Evolutionary conservation across 2,113 vertebrate genomes (phyloP).

Genomic region (Empidonax alnorum): DNA sequence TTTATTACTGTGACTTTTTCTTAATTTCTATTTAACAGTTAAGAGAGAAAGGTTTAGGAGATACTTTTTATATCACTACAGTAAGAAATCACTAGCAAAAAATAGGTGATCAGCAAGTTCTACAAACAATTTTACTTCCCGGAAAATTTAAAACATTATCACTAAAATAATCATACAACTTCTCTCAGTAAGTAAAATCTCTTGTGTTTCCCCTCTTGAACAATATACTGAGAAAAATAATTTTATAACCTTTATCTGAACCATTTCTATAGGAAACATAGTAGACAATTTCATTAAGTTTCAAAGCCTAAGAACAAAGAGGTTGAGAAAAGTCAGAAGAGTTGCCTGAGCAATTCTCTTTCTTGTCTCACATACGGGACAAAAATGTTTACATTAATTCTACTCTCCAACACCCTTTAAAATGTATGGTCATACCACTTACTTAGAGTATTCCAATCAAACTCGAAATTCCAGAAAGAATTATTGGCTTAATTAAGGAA

Average conservation of each 20-base stretch:
- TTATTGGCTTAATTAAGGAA: background rate
- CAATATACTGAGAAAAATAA: background rate
- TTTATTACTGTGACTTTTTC: background rate
- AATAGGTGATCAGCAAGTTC: background rate
- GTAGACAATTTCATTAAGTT: background rate
- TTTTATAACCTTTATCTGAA: background rate
- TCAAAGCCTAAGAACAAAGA: background rate
- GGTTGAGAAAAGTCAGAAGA: background rate
- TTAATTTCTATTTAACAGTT: background rate
- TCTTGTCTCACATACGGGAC: background rate
- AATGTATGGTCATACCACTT: background rate
- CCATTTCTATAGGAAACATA: background rate
- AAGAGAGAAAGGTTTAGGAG: background rate
- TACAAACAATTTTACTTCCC: background rate
- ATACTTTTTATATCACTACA: background rate
- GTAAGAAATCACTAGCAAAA: background rate
- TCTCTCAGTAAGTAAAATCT: background rate
- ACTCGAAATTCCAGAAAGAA: background rate
- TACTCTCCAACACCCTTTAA: background rate
- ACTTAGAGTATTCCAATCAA: background rate
- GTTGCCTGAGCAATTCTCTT: background rate
- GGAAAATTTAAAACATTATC: background rate
- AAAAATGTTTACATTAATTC: constrained; percentile 3
- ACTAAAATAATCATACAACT: background rate
- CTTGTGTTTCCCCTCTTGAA: background rate